Evolutionary conservation across 2,113 vertebrate species (phyloP).

Genomic region (Chinchilla lanigera): DNA sequence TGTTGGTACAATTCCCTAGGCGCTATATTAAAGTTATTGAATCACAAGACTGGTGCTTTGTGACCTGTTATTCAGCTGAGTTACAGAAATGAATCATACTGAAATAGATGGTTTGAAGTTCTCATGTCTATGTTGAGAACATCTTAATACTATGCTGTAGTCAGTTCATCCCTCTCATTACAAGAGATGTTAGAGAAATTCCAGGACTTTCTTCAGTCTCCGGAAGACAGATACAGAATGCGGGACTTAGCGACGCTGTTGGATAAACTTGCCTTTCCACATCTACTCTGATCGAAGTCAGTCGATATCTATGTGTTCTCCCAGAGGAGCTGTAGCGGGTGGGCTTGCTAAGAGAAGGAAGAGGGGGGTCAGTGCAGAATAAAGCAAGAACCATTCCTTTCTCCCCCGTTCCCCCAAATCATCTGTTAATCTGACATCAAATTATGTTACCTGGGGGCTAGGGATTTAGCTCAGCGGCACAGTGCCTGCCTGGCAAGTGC

Average conservation of each 20-base stretch:
- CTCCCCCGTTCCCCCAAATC: not conserved
- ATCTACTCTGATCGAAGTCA: not conserved
- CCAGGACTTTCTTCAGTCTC: not conserved
- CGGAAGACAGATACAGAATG: not conserved
- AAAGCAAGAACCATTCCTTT: not conserved
- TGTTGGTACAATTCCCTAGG: slow-evolving; percentile 11
- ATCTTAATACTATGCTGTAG: slow-evolving; percentile 5
- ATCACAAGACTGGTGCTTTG: slow-evolving; percentile 32
- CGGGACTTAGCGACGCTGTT: not conserved
- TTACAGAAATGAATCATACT: slow-evolving; percentile 58
- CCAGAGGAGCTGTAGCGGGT: not conserved
- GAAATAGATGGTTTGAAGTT: slow-evolving; percentile 50
- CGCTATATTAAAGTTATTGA: slow-evolving; percentile 17
- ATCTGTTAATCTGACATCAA: not conserved
- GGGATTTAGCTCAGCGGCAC: no score
- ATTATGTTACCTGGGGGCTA: not conserved
- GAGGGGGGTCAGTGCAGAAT: not conserved
- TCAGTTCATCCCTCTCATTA: slow-evolving; percentile 47
- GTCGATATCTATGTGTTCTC: not conserved
- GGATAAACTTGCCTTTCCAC: not conserved
- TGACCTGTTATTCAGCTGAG: slow-evolving; percentile 32
- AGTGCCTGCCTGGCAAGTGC: no score
- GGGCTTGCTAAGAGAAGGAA: not conserved
- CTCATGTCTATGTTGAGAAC: not conserved
- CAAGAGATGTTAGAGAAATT: not conserved